These are phyloP conservation scores for Holothuria leucospilota DNA, from an alignment of 53 echinoderm and acorn worm species.

Conservation along the genomic window DNA sequence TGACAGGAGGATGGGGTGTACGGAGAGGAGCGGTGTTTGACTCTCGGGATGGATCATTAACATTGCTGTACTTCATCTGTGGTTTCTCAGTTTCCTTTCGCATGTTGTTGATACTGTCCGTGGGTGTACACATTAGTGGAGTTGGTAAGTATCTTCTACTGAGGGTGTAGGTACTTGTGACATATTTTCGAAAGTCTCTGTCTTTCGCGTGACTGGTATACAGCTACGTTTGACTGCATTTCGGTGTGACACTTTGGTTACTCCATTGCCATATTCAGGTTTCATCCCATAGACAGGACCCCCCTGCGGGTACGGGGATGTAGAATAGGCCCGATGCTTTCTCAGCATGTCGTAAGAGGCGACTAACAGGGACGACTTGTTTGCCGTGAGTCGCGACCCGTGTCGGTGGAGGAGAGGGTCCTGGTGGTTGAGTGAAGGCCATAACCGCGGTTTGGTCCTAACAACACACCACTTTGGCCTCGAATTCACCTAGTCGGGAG, in stretches of 20 bases:
- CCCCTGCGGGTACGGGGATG: too few species aligned
- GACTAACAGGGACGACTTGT: too few species aligned
- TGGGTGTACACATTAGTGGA: background rate
- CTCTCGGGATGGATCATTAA: background rate
- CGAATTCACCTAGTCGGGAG: too few species aligned
- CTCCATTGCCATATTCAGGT: background rate
- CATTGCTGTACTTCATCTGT: background rate
- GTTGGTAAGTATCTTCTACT: background rate
- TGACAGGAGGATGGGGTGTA: background rate
- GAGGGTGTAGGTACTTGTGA: too few species aligned
- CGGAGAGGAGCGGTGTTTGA: background rate
- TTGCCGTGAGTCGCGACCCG: too few species aligned
- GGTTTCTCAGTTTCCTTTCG: too few species aligned
- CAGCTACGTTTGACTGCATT: background rate
- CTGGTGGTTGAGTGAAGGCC: too few species aligned
- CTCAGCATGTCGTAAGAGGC: too few species aligned
- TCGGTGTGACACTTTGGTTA: background rate
- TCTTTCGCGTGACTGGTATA: background rate
- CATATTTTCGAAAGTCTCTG: background rate
- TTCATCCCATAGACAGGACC: conserved; percentile 1
- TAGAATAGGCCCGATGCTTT: too few species aligned
- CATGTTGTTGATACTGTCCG: background rate
- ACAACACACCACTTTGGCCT: too few species aligned
- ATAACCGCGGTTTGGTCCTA: too few species aligned
- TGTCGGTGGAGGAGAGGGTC: too few species aligned